A percentile compares a stretch with the other conserved stretches of the same genome.
Evolutionary conservation across 1,140 invertebrate genomes (phyloP).

Genomic region (Brevipalpus yothersi): DNA sequence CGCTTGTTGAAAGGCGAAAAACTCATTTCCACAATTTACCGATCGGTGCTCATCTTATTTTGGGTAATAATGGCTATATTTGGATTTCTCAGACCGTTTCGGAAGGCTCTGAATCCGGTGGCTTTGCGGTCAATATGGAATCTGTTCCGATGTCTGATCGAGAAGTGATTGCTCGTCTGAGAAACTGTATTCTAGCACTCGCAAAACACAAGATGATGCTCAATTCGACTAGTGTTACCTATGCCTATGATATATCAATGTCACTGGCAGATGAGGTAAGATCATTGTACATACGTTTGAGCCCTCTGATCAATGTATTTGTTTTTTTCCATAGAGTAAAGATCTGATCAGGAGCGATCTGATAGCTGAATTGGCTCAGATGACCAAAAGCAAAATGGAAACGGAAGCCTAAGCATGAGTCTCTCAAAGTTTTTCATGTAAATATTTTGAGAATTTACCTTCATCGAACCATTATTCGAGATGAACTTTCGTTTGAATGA

Average conservation of each 20-base stretch:
- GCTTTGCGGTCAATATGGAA: slow-evolving; percentile 53
- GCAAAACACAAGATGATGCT: slow-evolving; percentile 61
- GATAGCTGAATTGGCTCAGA: not conserved
- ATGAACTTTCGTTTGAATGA: too few species aligned
- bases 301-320: not conserved
- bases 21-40: slow-evolving; percentile 85
- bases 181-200: slow-evolving; percentile 67
- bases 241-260: slow-evolving; percentile 1
- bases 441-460: too few species aligned
- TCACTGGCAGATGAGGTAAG: not conserved
- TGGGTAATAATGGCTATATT: slow-evolving; percentile 89
- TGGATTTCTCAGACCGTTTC: slow-evolving; percentile 56
- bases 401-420: not conserved
- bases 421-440: too few species aligned
- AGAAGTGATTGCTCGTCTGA: slow-evolving; percentile 54
- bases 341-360: not conserved
- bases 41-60: slow-evolving; percentile 66
- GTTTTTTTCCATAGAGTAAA: not conserved
- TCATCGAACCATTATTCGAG: too few species aligned
- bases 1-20: slow-evolving; percentile 76
- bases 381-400: not conserved
- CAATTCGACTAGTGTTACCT: slow-evolving; percentile 36
- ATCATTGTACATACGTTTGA: not conserved
- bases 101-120: slow-evolving; percentile 41
- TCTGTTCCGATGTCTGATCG: slow-evolving; percentile 37